These are phyloP conservation scores for Crotalus viridis DNA, from an alignment of 2,113 vertebrate genomes.

Conservation along the genomic window DNA sequence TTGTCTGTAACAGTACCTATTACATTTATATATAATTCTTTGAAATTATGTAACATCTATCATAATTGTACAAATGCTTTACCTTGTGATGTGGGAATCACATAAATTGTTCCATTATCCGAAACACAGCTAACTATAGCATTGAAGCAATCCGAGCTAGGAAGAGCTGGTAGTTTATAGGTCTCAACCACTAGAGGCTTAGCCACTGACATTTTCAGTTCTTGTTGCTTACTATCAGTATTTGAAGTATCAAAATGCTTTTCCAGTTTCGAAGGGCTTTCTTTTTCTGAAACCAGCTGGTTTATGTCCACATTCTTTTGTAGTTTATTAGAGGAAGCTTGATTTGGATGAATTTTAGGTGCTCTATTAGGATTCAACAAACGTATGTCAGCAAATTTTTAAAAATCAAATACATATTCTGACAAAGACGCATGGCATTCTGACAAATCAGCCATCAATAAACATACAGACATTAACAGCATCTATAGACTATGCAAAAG, in stretches of 20 bases:
- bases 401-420: background rate
- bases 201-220: slow-evolving; percentile 5
- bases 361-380: slow-evolving; percentile 58
- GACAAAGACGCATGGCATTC: too few relatives aligned
- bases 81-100: slow-evolving; percentile 73
- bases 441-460: too few relatives aligned
- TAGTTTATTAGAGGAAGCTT: slow-evolving; percentile 34
- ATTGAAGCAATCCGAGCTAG: slow-evolving; percentile 64
- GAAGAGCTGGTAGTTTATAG: slow-evolving; percentile 80
- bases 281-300: slow-evolving; percentile 5
- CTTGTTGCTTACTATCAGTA: slow-evolving; percentile 16
- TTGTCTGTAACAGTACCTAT: too few relatives aligned
- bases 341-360: slow-evolving; percentile 30
- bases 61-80: slow-evolving; percentile 36
- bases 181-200: slow-evolving; percentile 39
- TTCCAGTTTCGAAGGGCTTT: slow-evolving; percentile 15
- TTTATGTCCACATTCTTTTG: slow-evolving; percentile 7
- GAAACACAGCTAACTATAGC: slow-evolving; percentile 78
- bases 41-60: background rate
- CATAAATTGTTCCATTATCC: slow-evolving; percentile 82
- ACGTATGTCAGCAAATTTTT: slow-evolving; percentile 24
- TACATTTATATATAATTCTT: background rate
- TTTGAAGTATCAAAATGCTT: background rate
- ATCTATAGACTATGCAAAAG: too few relatives aligned
- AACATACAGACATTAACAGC: too few relatives aligned